A percentile compares a stretch with the other conserved stretches of the same genome.
phyloP scores from a whole-genome alignment of 2,113 vertebrate species.

The Vidua chalybeata region DNA sequence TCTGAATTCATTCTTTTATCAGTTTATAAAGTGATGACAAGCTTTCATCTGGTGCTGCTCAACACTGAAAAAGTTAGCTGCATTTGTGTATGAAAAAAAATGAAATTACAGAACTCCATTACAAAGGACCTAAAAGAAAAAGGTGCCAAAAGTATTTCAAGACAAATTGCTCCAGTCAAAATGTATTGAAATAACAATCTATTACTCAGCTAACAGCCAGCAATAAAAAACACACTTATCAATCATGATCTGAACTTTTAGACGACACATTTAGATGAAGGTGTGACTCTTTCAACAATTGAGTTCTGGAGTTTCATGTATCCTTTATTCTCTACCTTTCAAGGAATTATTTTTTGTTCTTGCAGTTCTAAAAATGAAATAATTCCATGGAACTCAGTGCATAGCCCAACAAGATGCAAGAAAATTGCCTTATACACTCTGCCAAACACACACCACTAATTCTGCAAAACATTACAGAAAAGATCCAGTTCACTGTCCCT shows the following conservation, averaged over 20 bases:
- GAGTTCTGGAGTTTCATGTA: not conserved
- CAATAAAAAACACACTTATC: not conserved
- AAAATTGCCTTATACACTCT: not conserved
- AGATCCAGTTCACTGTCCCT: not conserved
- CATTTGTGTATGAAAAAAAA: not conserved
- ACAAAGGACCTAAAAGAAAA: conserved; percentile 9
- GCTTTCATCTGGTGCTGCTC: not conserved
- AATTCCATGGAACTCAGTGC: not conserved
- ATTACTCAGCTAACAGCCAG: conserved; percentile 37
- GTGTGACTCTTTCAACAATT: not conserved
- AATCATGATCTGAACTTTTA: conserved; percentile 13
- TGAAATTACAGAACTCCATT: not conserved
- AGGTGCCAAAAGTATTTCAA: conserved; percentile 26
- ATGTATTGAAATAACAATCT: conserved; percentile 31
- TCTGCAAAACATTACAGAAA: not conserved
- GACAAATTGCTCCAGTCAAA: conserved; percentile 46
- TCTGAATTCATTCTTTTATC: not conserved
- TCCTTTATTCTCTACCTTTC: conserved; percentile 1
- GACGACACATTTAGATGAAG: not conserved
- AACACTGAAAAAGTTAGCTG: not conserved
- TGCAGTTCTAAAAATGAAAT: not conserved
- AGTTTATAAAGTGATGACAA: not conserved
- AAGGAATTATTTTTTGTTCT: not conserved
- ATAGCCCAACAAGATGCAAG: not conserved
- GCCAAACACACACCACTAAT: not conserved